Conservation (phyloP, 2,888 invertebrate species). For the Nymphalis urticae region DNA sequence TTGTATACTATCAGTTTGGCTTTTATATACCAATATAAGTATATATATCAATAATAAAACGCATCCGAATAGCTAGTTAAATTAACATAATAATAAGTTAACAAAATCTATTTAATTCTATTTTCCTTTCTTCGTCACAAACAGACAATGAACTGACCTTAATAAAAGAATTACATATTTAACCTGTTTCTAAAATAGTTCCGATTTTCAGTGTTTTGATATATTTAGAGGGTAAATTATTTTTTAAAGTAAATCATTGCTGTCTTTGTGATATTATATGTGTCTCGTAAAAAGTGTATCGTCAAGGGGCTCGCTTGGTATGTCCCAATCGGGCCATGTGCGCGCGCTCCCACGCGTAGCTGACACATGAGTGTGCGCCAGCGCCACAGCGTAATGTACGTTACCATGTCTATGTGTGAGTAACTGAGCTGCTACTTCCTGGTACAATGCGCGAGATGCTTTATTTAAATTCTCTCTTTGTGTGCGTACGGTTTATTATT, state of each 20-base stretch:
- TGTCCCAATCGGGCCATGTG: conserved; percentile 80
- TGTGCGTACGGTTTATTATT: conserved; percentile 78
- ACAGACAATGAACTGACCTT: too few relatives aligned
- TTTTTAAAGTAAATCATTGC: not conserved
- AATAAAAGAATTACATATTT: too few relatives aligned
- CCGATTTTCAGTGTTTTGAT: not conserved
- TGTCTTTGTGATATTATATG: conserved; percentile 57
- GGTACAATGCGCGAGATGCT: conserved; percentile 77
- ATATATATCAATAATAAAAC: too few relatives aligned
- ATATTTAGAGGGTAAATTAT: not conserved
- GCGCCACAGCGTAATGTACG: conserved; percentile 61
- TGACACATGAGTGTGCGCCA: conserved; percentile 75
- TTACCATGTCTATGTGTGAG: conserved; percentile 62
- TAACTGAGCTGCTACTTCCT: conserved; percentile 78
- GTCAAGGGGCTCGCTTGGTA: conserved; percentile 77
- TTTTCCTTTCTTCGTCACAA: too few relatives aligned
- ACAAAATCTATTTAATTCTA: too few relatives aligned
- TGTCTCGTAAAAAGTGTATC: conserved; percentile 74
- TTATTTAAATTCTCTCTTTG: conserved; percentile 76
- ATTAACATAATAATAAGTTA: too few relatives aligned
- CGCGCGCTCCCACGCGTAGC: conserved; percentile 80
- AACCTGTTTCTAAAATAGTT: too few relatives aligned
- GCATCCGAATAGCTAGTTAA: too few relatives aligned
- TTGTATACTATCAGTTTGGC: not conserved
- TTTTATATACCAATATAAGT: too few relatives aligned